Base-by-base conservation (phyloP, 2,113 vertebrate species). In the Regulus satrapa region DNA sequence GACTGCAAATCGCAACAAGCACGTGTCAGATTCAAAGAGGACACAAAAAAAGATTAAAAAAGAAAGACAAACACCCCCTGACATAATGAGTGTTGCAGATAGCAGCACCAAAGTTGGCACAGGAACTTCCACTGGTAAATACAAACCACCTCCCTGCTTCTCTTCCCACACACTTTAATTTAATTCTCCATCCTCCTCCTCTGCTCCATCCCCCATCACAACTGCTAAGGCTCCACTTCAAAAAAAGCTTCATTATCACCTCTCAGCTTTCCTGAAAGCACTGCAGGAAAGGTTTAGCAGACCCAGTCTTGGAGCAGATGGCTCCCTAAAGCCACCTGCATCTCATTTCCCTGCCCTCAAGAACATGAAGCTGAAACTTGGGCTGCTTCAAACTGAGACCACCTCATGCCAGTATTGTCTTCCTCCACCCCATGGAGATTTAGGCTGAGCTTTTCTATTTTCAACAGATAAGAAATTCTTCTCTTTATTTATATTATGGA, bases 181-280 rank as follows among this genome's bases (percentile, higher is more conserved):
- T 52, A 49, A 67, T 67, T 77, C 75, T 69, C 21, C 66, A 87
- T 68, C 67, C 79, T 94, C 69, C 61, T 74, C 68, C 80, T 68
- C 62, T 68, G 69, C 32, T 66, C 73, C 4, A 1, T 46, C 69
- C 80, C 75, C 75, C 51, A 88, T 43, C 85, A 48, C 45, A 72
- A 56, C 68, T 40, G 28, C 72, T 80, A 63, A 51, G 46, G 46
- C 51, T 43, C 15, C 3, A n/a, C 59, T 80, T 62, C 64, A 85
- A 69, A 80, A 69, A 49, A 51, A 85, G 17, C 38, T 85, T 73
- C 86, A 84, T 85, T 79, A 82, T 75, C 89, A 89, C 91, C 91
- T 85, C 73, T 28, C 48, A 54, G 45, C 71, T 67, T 7, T 38
- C 59, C 71, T 9, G 6, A 75, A 74, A 61, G n/a, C 8, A 2